phyloP scores from a whole-genome alignment of 2,113 vertebrate genomes.

The Gila orcuttii region DNA sequence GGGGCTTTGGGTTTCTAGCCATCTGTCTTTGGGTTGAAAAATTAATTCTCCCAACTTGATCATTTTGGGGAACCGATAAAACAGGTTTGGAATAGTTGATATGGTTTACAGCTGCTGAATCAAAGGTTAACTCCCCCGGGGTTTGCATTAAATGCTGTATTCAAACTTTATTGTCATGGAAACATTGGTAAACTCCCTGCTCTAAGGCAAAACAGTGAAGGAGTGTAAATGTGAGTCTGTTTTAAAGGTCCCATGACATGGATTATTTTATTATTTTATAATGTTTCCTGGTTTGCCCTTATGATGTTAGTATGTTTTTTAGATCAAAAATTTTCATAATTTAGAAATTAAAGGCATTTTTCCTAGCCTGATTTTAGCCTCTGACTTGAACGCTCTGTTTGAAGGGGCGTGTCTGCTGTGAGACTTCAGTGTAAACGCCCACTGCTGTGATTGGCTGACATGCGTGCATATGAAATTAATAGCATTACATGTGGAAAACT shows the following conservation, averaged over 20 bases:
- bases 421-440: too few species aligned
- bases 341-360: too few species aligned
- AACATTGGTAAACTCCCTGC: not conserved
- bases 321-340: too few species aligned
- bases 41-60: not conserved
- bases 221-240: not conserved
- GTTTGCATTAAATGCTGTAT: not conserved
- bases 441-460: too few species aligned
- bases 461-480: too few species aligned
- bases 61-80: not conserved
- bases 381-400: too few species aligned
- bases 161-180: not conserved
- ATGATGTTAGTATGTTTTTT: too few species aligned
- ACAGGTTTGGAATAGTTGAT: not conserved
- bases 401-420: too few species aligned
- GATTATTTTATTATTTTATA: too few species aligned
- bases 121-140: not conserved
- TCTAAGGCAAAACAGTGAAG: not conserved
- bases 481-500: too few species aligned
- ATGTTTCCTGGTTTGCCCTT: too few species aligned
- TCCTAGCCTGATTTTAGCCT: too few species aligned
- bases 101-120: not conserved
- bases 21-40: constrained; percentile 1
- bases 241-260: not conserved
- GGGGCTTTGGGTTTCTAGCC: not conserved